Percentiles rank a stretch among this genome's conserved stretches.
phyloP scores from a whole-genome alignment of 2,888 invertebrate genomes.

The Leptopilina syphax region DNA sequence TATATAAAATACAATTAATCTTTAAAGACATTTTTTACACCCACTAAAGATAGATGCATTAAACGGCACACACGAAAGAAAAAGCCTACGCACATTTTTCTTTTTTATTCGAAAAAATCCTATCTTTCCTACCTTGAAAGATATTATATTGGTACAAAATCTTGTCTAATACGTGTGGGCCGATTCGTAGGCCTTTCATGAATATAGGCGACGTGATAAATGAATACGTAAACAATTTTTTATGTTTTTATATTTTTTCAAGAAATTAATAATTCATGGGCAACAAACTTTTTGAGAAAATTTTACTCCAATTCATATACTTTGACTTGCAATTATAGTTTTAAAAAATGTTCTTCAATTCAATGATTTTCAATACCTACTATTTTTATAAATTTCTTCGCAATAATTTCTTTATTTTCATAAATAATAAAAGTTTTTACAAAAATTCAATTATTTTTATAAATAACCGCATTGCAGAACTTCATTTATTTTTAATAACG shows the following conservation, averaged over 20 bases:
- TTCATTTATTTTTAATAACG: background rate
- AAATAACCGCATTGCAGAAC: too few species aligned
- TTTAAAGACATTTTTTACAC: slow-evolving; percentile 43
- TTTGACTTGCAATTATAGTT: background rate
- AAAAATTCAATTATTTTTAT: too few species aligned
- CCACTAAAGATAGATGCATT: slow-evolving; percentile 38
- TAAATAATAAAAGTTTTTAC: too few species aligned
- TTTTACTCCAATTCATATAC: background rate
- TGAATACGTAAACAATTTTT: slow-evolving; percentile 21
- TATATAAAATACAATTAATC: slow-evolving; percentile 21
- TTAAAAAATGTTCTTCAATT: too few species aligned
- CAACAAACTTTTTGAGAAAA: background rate
- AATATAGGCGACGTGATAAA: slow-evolving; percentile 41
- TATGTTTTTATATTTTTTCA: slow-evolving; percentile 21
- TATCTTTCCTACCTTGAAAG: slow-evolving; percentile 41
- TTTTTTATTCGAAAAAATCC: background rate
- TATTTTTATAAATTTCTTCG: too few species aligned
- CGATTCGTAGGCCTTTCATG: slow-evolving; percentile 48
- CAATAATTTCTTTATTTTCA: too few species aligned
- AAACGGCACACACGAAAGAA: slow-evolving; percentile 49
- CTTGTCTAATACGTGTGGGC: slow-evolving; percentile 44
- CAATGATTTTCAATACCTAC: too few species aligned
- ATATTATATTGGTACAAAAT: slow-evolving; percentile 36
- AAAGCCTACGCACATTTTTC: slow-evolving; percentile 56
- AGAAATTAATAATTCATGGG: slow-evolving; percentile 29